Base-by-base conservation (phyloP, 2,113 vertebrate genomes). In the Xiphophorus hellerii region DNA sequence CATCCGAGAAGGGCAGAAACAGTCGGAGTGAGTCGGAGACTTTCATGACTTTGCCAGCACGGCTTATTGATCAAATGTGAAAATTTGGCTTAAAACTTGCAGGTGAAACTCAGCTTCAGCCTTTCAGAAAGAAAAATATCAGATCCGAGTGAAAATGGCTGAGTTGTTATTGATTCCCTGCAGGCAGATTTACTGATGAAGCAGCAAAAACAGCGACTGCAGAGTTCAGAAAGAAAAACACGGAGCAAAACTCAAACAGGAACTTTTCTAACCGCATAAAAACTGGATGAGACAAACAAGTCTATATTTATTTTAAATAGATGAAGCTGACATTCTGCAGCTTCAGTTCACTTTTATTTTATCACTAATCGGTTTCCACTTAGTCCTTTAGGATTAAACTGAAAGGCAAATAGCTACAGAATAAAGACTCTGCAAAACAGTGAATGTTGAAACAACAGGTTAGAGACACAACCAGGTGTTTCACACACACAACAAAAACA, bases 11-110 rank as follows among this genome's bases (percentile, higher is more conserved):
- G 17, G 74, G 66, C 62, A 65, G 77, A 33, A 75, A 61, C 20
- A 30, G 51, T n/a, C 17, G 44, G 44, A 48, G 15, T 48, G 17
- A 48, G 17, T 17, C 17, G 51, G 51, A 58, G 7, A n/a, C 5
- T 10, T 10, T 0, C 22, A 1, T 25, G 22, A 20, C 25, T 58
- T 58, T 73, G 80, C 76, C 86, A 15, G 69, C 14, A 20, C 17
- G 6, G 20, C 10, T 37, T 71, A 78, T 62, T 62, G 80, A 81
- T 66, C 51, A 25, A 73, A 78, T 0, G 13, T 39, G 28, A 20
- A 39, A 58, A 58, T 58, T n/a, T 58, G 77, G 39, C 27, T 78
- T 75, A 67, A 54, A 69, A 39, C 66, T 3, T 64, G 70, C 14
- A 60, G 62, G 66, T 22, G 48, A 17, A 62, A 17, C 22, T 72